Evolutionary conservation across 2,797 vertebrate species (phyloP).

Genomic region (Lepus oiostolus): DNA sequence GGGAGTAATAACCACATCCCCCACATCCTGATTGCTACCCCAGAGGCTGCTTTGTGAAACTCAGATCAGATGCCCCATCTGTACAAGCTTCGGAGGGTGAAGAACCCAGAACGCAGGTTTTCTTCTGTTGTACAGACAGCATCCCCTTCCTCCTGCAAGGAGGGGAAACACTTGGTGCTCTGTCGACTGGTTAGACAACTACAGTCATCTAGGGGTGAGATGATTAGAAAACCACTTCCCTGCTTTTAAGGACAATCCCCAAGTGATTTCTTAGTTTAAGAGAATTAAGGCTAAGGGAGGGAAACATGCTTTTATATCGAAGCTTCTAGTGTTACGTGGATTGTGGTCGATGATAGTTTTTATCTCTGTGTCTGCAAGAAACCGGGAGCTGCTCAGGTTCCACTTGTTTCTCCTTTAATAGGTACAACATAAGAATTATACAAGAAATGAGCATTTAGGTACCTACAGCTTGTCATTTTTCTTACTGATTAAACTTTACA

Average conservation of each 20-base stretch:
- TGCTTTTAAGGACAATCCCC: conserved; percentile 37
- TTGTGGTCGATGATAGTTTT: background rate
- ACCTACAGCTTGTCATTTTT: background rate
- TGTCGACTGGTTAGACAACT: background rate
- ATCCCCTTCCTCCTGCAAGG: background rate
- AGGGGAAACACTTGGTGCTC: background rate
- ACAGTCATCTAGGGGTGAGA: conserved; percentile 12
- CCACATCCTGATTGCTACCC: background rate
- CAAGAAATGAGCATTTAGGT: background rate
- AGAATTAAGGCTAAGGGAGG: conserved; percentile 10
- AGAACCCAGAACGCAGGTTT: background rate
- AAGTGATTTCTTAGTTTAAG: conserved; percentile 4
- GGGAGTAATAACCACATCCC: background rate
- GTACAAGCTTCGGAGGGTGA: background rate
- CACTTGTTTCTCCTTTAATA: background rate
- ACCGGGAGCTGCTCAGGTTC: background rate
- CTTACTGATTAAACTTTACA: background rate
- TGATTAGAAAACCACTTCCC: background rate
- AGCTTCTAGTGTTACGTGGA: conserved; percentile 45
- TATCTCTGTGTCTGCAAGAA: background rate
- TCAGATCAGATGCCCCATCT: background rate
- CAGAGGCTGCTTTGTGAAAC: background rate
- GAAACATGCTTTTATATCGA: background rate
- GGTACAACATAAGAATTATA: conserved; percentile 3
- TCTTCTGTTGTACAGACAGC: background rate